A percentile compares a stretch with the other conserved stretches of the same genome.
phyloP scores from a whole-genome alignment of 37 sponge, comb jelly and placozoan species.

The Spongilla lacustris region DNA sequence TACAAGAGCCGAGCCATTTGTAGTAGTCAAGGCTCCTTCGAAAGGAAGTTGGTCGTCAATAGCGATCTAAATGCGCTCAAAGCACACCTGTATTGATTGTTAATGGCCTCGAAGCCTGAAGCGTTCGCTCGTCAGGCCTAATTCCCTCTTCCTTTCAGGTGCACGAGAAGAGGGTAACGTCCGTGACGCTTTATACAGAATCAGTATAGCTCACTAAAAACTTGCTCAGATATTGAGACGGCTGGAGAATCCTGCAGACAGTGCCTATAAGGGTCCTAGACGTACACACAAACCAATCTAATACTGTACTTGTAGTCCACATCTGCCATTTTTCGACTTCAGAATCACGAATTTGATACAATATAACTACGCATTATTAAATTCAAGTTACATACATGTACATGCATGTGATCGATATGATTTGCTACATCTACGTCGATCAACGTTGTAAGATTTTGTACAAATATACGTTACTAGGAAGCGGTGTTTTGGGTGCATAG shows the following conservation, averaged over 20 bases:
- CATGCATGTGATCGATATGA: no score
- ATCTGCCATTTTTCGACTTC: neutral
- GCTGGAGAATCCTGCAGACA: conserved; percentile 18
- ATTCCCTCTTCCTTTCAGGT: conserved; percentile 31
- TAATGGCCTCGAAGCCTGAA: conserved; percentile 12
- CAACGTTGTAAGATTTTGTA: no score
- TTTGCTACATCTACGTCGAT: no score
- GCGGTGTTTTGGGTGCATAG: no score
- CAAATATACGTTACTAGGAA: no score
- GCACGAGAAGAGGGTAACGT: neutral
- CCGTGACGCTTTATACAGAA: neutral
- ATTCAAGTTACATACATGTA: neutral
- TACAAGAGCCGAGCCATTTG: conserved; percentile 70
- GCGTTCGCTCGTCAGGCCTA: conserved; percentile 54
- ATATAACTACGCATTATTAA: neutral
- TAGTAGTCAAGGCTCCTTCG: conserved; percentile 56
- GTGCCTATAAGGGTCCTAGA: neutral
- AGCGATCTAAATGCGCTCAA: neutral
- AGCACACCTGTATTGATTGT: conserved; percentile 40
- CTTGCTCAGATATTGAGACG: conserved; percentile 12
- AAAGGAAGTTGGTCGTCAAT: neutral
- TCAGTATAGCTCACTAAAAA: conserved; percentile 32
- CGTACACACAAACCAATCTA: neutral
- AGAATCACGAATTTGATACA: neutral
- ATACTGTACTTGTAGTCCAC: neutral